phyloP scores from a whole-genome alignment of 2,888 invertebrate species.

The Thymelicus acteon region DNA sequence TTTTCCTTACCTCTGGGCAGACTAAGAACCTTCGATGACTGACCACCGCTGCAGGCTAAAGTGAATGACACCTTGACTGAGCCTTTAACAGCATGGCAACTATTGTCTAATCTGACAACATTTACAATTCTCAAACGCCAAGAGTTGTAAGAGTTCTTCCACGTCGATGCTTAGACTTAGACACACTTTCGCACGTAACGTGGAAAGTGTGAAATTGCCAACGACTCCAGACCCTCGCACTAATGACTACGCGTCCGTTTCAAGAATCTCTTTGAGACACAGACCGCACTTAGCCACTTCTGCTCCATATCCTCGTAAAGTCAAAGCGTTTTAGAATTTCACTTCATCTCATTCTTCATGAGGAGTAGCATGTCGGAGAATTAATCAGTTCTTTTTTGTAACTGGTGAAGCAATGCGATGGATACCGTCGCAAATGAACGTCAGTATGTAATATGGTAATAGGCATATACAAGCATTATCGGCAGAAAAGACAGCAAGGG shows the following conservation, averaged over 20 bases:
- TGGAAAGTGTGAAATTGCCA: conserved; percentile 7
- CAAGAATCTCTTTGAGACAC: conserved; percentile 5
- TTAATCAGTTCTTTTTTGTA: background rate
- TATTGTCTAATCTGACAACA: background rate
- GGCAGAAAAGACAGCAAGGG: too few species aligned
- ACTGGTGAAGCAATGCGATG: too few species aligned
- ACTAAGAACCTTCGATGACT: too few species aligned
- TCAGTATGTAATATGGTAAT: too few species aligned
- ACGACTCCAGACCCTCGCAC: conserved; percentile 5
- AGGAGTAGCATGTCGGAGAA: background rate
- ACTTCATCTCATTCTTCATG: background rate
- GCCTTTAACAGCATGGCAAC: too few species aligned
- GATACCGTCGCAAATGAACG: too few species aligned
- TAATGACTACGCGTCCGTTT: conserved; percentile 9
- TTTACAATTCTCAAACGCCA: conserved; percentile 3
- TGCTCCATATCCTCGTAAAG: conserved; percentile 8
- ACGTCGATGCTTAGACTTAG: conserved; percentile 3
- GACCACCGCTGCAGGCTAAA: too few species aligned
- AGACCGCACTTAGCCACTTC: conserved; percentile 8
- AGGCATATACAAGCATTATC: too few species aligned
- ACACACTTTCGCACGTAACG: conserved; percentile 2
- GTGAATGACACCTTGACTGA: too few species aligned
- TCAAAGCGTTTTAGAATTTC: background rate
- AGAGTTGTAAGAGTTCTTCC: background rate
- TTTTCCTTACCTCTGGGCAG: too few species aligned